Evolutionary conservation across 2,888 invertebrate species (phyloP).

Genomic region (Odontothrips loti): DNA sequence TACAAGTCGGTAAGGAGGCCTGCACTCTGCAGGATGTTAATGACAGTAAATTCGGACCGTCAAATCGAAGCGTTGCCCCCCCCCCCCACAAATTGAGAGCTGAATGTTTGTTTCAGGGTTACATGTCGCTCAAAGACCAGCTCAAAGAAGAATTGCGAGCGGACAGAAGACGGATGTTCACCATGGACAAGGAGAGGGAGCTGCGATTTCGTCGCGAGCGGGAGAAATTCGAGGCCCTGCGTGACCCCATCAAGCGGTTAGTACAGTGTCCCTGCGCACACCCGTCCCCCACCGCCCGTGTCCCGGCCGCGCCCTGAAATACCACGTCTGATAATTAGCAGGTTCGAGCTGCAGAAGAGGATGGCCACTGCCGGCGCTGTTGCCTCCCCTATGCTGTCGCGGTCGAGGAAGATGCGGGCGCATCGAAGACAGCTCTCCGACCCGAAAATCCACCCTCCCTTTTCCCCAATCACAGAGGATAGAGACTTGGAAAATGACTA

Average conservation of each 20-base stretch:
- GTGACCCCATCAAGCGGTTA: constrained; percentile 39
- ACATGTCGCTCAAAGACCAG: constrained; percentile 43
- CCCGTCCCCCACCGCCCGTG: no score
- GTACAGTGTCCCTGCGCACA: not conserved
- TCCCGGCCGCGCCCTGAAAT: no score
- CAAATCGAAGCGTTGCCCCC: no score
- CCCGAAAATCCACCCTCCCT: constrained; percentile 52
- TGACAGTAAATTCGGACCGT: no score
- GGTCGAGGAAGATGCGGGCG: constrained; percentile 44
- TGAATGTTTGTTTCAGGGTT: constrained; percentile 38
- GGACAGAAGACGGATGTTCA: constrained; percentile 42
- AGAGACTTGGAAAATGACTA: constrained; percentile 48
- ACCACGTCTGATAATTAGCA: constrained; percentile 32
- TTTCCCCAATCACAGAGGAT: constrained; percentile 52
- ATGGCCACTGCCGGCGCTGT: constrained; percentile 35
- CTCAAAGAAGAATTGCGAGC: constrained; percentile 41
- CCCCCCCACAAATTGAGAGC: no score
- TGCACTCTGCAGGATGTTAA: no score
- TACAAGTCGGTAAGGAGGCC: no score
- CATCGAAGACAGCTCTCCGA: constrained; percentile 54
- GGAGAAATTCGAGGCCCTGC: constrained; percentile 39
- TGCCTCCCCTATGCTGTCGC: constrained; percentile 40
- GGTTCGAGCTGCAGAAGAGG: constrained; percentile 42
- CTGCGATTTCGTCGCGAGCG: constrained; percentile 40
- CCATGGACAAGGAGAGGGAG: constrained; percentile 44